phyloP scores from a whole-genome alignment of 2,113 vertebrate genomes.

The Cathartes aura region DNA sequence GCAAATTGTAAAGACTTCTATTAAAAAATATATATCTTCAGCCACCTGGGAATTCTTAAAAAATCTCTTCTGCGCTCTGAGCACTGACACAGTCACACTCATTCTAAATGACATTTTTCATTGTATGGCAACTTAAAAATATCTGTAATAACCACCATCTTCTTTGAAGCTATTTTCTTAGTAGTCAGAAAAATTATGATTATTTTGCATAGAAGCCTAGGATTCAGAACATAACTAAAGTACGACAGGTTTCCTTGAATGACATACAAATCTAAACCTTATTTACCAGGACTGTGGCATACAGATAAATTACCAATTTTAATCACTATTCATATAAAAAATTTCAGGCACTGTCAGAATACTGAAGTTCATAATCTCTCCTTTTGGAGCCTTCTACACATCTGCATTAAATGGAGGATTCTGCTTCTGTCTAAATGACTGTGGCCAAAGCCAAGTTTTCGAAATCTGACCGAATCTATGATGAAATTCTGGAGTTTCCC shows the following conservation, averaged over 20 bases:
- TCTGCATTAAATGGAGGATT: not conserved
- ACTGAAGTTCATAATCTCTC: not conserved
- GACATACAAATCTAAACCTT: not conserved
- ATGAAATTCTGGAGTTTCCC: slow-evolving; percentile 38
- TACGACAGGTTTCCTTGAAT: not conserved
- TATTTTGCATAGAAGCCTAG: not conserved
- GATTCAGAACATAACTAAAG: not conserved
- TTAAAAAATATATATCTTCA: not conserved
- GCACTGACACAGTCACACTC: not conserved
- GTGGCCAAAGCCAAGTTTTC: not conserved
- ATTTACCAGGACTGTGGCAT: not conserved
- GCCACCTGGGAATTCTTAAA: not conserved
- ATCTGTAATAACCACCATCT: not conserved
- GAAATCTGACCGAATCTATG: not conserved
- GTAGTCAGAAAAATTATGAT: not conserved
- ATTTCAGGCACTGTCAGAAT: not conserved
- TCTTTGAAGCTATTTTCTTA: not conserved
- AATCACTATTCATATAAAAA: not conserved
- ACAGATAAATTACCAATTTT: not conserved
- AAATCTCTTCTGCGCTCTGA: not conserved
- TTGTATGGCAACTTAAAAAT: not conserved
- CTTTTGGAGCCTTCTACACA: not conserved
- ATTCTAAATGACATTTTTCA: not conserved
- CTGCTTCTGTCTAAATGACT: not conserved
- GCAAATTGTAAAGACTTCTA: not conserved